These are phyloP conservation scores for Hiodon tergisus DNA, from an alignment of 2,113 vertebrate species.

Conservation along the genomic window DNA sequence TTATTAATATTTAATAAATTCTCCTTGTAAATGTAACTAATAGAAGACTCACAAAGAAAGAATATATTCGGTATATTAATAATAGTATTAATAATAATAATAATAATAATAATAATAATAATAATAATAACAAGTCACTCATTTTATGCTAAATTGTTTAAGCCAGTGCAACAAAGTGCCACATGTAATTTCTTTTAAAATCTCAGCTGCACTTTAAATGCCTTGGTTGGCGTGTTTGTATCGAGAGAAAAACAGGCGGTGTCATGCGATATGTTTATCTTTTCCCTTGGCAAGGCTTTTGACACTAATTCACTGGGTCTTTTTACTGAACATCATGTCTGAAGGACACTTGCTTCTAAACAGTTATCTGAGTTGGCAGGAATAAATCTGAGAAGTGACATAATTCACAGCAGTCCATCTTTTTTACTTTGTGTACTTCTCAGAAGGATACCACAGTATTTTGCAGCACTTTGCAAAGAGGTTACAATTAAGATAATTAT, in stretches of 20 bases:
- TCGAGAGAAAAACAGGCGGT: background rate
- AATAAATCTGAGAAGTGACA: conserved; percentile 28
- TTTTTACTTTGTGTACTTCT: conserved; percentile 16
- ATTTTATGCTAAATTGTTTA: too few relatives aligned
- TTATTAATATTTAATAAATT: too few relatives aligned
- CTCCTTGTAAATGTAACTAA: too few relatives aligned
- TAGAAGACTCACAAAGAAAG: too few relatives aligned
- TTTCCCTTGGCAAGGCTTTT: conserved; percentile 48
- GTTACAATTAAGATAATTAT: conserved; percentile 23
- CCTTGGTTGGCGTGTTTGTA: background rate
- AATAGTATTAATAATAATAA: background rate
- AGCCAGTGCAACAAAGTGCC: too few relatives aligned
- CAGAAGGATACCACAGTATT: conserved; percentile 8
- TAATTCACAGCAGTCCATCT: conserved; percentile 27
- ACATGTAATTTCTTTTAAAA: conserved; percentile 11
- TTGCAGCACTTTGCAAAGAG: conserved; percentile 8
- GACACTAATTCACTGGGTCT: conserved; percentile 53
- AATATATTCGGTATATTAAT: background rate
- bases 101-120: too few relatives aligned
- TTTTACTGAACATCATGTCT: conserved; percentile 17
- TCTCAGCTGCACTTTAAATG: background rate
- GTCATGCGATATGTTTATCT: conserved; percentile 38
- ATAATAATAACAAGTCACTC: too few relatives aligned
- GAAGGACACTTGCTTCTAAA: conserved; percentile 24
- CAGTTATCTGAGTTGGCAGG: conserved; percentile 28